These are phyloP conservation scores for Leptestheria dahalacensis DNA, from an alignment of 1,140 invertebrate species.

Conservation along the genomic window DNA sequence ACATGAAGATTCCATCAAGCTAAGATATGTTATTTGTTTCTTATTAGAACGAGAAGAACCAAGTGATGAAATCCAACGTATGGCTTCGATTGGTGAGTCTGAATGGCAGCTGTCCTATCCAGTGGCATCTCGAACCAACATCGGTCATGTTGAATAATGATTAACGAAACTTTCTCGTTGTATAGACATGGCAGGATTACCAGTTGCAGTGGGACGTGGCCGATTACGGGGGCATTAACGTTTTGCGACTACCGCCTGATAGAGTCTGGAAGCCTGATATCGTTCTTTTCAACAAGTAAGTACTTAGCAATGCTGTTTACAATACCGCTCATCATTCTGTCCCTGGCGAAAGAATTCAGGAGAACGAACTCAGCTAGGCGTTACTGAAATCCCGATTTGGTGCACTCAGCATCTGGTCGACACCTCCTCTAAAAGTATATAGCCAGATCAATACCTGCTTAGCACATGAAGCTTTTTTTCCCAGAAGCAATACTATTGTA, in stretches of 20 bases:
- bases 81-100: slow-evolving; percentile 79
- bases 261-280: slow-evolving; percentile 99
- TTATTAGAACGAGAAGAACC: slow-evolving; percentile 92
- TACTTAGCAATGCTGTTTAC: too few relatives aligned
- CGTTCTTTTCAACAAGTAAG: slow-evolving; percentile 98
- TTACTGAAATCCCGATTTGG: too few relatives aligned
- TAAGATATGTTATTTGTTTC: background rate
- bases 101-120: too few relatives aligned
- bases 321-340: too few relatives aligned
- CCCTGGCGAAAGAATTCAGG: too few relatives aligned
- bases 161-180: slow-evolving; percentile 17
- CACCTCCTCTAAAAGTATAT: too few relatives aligned
- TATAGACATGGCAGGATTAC: slow-evolving; percentile 88
- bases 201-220: slow-evolving; percentile 95
- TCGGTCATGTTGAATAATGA: background rate
- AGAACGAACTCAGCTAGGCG: too few relatives aligned
- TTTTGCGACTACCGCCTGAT: slow-evolving; percentile 86
- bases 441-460: too few relatives aligned
- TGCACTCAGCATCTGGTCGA: too few relatives aligned
- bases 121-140: background rate
- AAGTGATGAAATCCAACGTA: slow-evolving; percentile 98
- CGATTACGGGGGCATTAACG: slow-evolving; percentile 92
- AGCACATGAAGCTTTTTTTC: too few relatives aligned
- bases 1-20: background rate
- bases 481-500: too few relatives aligned